phyloP scores from a whole-genome alignment of 37 sponge, comb jelly and placozoan species.

The Bolinopsis microptera region DNA sequence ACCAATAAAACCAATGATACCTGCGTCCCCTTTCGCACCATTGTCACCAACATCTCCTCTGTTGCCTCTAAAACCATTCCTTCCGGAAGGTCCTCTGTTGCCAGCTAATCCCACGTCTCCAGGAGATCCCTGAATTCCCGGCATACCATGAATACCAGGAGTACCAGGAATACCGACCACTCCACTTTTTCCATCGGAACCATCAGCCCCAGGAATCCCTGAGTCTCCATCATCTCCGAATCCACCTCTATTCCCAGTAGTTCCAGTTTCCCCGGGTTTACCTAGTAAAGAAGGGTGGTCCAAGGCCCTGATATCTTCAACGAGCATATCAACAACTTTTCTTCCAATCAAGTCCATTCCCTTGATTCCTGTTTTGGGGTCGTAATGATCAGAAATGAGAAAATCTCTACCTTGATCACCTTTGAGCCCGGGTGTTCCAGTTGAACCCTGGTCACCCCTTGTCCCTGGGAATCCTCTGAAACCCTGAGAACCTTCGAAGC shows the following conservation, averaged over 20 bases:
- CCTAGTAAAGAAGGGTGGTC: not conserved
- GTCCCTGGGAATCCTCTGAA: conserved; percentile 54
- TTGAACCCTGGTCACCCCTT: not conserved
- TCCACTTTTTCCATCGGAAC: not conserved
- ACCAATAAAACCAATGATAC: not conserved
- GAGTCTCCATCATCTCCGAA: not conserved
- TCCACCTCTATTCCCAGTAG: not conserved
- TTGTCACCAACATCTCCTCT: not conserved
- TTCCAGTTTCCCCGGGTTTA: not conserved
- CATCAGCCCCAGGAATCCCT: not conserved
- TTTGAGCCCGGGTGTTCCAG: not conserved
- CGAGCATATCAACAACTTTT: not conserved
- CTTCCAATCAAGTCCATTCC: conserved; percentile 5
- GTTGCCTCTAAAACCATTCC: not conserved
- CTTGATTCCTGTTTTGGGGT: conserved; percentile 10
- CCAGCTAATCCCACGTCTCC: not conserved
- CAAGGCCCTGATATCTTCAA: not conserved
- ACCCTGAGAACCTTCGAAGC: not conserved
- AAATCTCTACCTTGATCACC: conserved; percentile 14
- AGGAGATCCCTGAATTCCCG: not conserved
- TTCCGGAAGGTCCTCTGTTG: not conserved
- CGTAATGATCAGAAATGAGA: not conserved
- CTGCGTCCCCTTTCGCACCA: not conserved
- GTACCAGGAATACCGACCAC: conserved; percentile 22
- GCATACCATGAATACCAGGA: conserved; percentile 21